phyloP scores from a whole-genome alignment of 2,797 vertebrate species.

The Dendrocincla fuliginosa region DNA sequence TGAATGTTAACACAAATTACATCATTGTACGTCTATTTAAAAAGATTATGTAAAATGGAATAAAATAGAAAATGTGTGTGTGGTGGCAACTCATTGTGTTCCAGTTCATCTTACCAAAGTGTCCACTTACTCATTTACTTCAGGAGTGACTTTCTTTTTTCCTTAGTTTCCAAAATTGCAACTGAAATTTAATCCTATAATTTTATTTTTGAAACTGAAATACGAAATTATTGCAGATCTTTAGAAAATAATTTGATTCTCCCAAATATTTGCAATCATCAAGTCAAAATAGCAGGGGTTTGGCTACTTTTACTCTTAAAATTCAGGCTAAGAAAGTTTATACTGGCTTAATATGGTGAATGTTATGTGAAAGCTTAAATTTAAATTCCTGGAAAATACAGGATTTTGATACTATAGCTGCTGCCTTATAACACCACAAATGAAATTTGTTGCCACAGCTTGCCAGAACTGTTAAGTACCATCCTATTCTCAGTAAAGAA shows the following conservation, averaged over 20 bases:
- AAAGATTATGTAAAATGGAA: background rate
- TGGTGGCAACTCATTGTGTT: background rate
- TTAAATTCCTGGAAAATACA: background rate
- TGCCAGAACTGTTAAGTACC: background rate
- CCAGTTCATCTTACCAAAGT: background rate
- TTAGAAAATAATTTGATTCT: background rate
- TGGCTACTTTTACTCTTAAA: rapidly evolving
- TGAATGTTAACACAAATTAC: background rate
- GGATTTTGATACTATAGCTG: background rate
- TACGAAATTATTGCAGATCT: background rate
- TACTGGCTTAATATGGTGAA: background rate
- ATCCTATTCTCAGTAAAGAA: background rate
- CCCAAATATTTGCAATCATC: background rate
- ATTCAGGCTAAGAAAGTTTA: background rate
- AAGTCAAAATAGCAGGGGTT: background rate
- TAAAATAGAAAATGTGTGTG: background rate
- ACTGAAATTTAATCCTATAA: background rate
- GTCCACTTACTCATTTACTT: background rate
- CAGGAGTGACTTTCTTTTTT: background rate
- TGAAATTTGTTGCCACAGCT: background rate
- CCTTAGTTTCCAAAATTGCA: background rate
- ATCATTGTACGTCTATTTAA: background rate
- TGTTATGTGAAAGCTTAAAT: background rate
- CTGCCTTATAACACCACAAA: background rate
- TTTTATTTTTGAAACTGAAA: background rate